Conservation (phyloP, 2,797 vertebrate species). For the Lacerta bilineata region DNA sequence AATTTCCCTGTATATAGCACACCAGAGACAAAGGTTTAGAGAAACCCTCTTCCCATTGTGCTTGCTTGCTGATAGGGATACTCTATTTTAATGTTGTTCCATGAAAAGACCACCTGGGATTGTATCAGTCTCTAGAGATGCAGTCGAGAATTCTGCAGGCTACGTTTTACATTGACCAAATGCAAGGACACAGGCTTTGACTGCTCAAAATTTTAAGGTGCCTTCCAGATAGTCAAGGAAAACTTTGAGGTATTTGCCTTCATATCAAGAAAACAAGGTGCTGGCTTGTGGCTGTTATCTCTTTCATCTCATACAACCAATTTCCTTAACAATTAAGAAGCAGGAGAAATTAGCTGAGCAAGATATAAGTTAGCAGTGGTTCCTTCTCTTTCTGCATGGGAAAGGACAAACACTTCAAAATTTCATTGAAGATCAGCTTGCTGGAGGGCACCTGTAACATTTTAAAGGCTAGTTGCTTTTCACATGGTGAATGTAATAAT, state of each 20-base stretch:
- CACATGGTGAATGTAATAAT: background rate
- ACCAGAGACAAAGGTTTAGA: background rate
- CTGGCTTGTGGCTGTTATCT: background rate
- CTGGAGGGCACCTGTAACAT: background rate
- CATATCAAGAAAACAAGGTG: background rate
- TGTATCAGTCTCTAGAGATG: background rate
- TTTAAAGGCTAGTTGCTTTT: background rate
- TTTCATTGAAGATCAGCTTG: background rate
- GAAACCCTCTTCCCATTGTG: background rate
- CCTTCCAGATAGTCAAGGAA: background rate
- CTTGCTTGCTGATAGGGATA: too few relatives aligned
- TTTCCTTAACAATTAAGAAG: background rate
- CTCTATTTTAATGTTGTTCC: too few relatives aligned
- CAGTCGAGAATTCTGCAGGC: background rate
- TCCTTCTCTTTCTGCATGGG: background rate
- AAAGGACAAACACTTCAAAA: background rate
- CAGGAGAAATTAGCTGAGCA: background rate
- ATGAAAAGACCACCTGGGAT: too few relatives aligned
- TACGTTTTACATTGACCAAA: background rate
- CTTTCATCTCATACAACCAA: background rate
- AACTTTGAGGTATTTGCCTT: background rate
- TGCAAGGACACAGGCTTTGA: background rate
- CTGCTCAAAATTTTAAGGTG: background rate
- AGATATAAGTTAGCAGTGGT: background rate
- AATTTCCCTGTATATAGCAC: background rate